Conservation (phyloP, 2,113 vertebrate genomes). For the Megalops atlanticus region DNA sequence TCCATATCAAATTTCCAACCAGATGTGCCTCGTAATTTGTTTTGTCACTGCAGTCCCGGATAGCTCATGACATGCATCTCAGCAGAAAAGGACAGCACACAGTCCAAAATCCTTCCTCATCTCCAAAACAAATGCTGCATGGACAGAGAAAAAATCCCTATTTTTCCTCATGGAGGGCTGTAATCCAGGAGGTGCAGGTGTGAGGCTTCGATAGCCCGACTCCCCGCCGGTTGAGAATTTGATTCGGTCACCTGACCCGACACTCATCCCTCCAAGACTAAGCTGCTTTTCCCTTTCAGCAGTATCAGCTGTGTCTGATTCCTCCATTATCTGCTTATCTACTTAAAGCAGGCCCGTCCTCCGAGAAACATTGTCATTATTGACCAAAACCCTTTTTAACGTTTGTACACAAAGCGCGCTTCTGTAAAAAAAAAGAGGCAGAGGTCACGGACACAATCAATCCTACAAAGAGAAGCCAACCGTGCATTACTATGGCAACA, state of each 20-base stretch:
- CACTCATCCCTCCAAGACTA: slow-evolving; percentile 35
- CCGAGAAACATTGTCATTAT: slow-evolving; percentile 19
- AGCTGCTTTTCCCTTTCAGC: slow-evolving; percentile 39
- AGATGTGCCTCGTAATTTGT: no score
- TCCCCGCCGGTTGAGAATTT: slow-evolving; percentile 15
- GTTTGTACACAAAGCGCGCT: not conserved
- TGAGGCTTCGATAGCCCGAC: not conserved
- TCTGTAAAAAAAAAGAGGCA: not conserved
- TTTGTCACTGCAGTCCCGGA: no score
- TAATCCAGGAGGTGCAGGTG: not conserved
- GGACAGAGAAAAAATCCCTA: not conserved
- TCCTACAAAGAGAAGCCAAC: slow-evolving; percentile 12
- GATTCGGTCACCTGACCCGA: slow-evolving; percentile 38
- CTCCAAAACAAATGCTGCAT: not conserved
- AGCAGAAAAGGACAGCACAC: not conserved
- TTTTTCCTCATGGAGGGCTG: not conserved
- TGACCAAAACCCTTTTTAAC: slow-evolving; percentile 11
- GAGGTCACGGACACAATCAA: slow-evolving; percentile 5
- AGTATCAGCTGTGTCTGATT: slow-evolving; percentile 36
- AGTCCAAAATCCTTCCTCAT: not conserved
- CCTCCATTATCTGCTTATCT: slow-evolving; percentile 44
- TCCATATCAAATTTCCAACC: no score
- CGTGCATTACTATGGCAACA: slow-evolving; percentile 12
- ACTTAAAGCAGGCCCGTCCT: slow-evolving; percentile 33
- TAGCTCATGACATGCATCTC: not conserved